Base-by-base conservation (phyloP, 2,888 invertebrate species). In the Ypsolopha sequella region DNA sequence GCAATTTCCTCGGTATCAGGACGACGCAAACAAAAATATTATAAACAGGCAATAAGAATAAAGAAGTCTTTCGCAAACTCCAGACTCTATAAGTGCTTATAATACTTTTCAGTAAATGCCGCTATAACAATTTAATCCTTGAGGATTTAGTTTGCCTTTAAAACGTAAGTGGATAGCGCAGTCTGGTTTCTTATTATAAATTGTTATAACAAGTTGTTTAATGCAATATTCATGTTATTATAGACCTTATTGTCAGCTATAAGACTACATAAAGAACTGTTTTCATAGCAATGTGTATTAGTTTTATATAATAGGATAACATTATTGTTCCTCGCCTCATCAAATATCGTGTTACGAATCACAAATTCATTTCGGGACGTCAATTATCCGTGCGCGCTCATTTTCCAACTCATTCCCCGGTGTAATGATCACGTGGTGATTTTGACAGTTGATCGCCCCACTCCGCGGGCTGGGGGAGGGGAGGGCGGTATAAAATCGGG, bases 391-490 rank as follows among this genome's bases (percentile, higher is more conserved):
- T 65, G 76, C 70, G 77, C 80, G 70, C 70, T 78, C 81, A 80
- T 84, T 85, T 81, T 79, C 82, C 76, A 71, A 77, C 74, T 77
- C 81, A 76, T 80, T 84, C 82, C 80, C 81, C 64, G 77, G 74
- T 81, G 82, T 81, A 84, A 81, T 73, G 79, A 82, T 81, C 82
- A 77, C 80, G 78, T 79, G 81, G 80, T 84, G 84, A 85, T 81
- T 82, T 76, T 85, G 85, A 85, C 85, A 84, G 82, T 77, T 76
- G 61, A 68, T 62, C 62, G 58, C 60, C 61, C 64, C 64, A 66
- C 61, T 59, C 60, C 59, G 60, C 62, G 61, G 59, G 33, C 48
- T 48, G 6, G 41, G 55, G 50, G 46, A 38, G 35, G 24, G n/a
- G 45, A 44, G 33, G 45, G 6, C 24, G 34, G 0, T 41, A 49